Base-by-base conservation (phyloP, 2,888 invertebrate genomes). In the Galerucella nymphaeae region DNA sequence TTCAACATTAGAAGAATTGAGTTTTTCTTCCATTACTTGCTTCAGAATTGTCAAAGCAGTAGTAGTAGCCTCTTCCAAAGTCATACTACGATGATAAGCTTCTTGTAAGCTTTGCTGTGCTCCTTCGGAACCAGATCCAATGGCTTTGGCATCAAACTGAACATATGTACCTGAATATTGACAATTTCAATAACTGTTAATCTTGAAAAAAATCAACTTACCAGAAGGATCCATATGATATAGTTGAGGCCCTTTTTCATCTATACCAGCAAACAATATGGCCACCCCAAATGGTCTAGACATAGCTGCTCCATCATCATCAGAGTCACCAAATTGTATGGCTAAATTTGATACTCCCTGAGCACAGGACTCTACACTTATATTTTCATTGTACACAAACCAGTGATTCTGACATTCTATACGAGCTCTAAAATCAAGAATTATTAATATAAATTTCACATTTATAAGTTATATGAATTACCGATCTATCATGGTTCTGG, bases 211-310 rank as follows among this genome's bases (percentile, higher is more conserved):
- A 16, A 55, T 63, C 11, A 50, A 53, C 42, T 30, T 75, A 84
- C 98, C 98, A 55, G 98, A 98, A 9, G 99, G 99, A 86, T 99
- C 99, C 96, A 99, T 97, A 86, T 99, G 99, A 89, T 93, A 99
- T 75, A 99, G 86, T 82, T 96, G 96, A 1, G 99, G 97, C 1
- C 98, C 97, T 83, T 95, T 95, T 82, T 95, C 94, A 85, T 99
- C 99, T 82, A 95, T 92, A 85, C 94, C 95, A 80, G 98, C 99
- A 89, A 99, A 98, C 81, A 99, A 90, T 85, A 99, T 95, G 20
- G 99, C 99, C 18, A 99, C 99, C 75, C 99, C 99, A 88, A 99
- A 99, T 4, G 99, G 99, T 75, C 99, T 91, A 70, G 98, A 98
- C 95, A 96, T 96, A 11, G 95, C 96, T 16, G 94, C 93, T 75